Evolutionary conservation across 2,113 vertebrate genomes (phyloP), one percentile per base, ranked within the genome.

Genomic region (Platysteira castanea): DNA sequence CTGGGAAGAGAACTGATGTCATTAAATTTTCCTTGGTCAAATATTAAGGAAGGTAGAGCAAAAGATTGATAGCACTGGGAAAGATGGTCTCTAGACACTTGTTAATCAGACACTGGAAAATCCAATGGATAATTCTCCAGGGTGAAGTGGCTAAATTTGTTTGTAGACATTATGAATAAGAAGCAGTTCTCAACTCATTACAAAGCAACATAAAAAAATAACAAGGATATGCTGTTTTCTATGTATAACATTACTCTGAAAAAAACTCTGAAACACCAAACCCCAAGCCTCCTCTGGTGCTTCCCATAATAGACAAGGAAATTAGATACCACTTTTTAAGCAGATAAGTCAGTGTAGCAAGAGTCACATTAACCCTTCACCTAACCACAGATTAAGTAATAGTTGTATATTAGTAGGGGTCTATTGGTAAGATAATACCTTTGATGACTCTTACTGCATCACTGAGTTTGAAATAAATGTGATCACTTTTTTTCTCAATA

Each of bases 141-240:
- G 78, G 88, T 91, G 76, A 93, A 94, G 63, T 96, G 95, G 79
- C 95, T 96, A 95, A 96, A 96, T 96, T 96, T 96, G 82, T 94
- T 97, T 96, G 92, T 92, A 95, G 93, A 96, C 84, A 71, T 96
- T 95, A 87, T 94, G 93, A 96, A 96, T 97, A 96, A 94, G 92
- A 91, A 97, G 73, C 30, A 9, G 82, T 91, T 91, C 76, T 83
- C 87, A 93, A 84, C 75, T 97, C 90, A 90, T 96, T 97, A 96
- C 6, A 23, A 93, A 95, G 93, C 84, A 87, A 61, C 69, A 80
- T 92, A 76, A 95, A 91, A 84, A 87, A 74, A 76, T 68, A 83
- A 44, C 64, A 93, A 91, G 82, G 93, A 49, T 95, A 49, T 71
- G 76, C 83, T 84, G 15, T 94, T 83, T 46, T 92, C 74, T 86